phyloP scores from a whole-genome alignment of 2,888 invertebrate species.

The Drosophila bunnanda region DNA sequence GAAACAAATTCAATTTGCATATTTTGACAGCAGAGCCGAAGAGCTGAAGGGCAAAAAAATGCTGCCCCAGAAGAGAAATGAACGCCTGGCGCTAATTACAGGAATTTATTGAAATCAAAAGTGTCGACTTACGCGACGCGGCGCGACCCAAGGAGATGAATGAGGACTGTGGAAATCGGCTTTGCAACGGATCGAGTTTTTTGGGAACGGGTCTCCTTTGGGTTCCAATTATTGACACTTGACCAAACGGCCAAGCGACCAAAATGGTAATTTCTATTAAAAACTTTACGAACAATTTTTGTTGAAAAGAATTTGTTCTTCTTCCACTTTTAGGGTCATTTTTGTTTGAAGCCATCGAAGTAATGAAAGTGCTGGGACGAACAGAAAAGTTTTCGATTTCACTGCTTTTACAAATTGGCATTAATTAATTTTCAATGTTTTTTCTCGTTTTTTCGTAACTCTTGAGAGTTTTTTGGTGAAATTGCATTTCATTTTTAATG shows the following conservation, averaged over 20 bases:
- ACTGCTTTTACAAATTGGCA: conserved; percentile 73
- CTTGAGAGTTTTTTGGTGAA: conserved; percentile 35
- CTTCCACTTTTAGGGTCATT: conserved; percentile 44
- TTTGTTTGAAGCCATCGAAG: conserved; percentile 64
- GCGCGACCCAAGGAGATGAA: conserved; percentile 17
- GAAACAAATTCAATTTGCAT: conserved; percentile 67
- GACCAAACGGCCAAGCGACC: conserved; percentile 72
- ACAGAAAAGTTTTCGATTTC: conserved; percentile 73
- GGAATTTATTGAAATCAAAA: conserved; percentile 78
- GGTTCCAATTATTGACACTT: conserved; percentile 73
- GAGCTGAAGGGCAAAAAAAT: conserved; percentile 14
- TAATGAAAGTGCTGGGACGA: conserved; percentile 57
- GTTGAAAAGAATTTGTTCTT: conserved; percentile 57
- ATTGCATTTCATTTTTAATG: conserved; percentile 41
- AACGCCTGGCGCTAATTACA: conserved; percentile 72
- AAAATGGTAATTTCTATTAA: conserved; percentile 78
- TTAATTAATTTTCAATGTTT: conserved; percentile 76
- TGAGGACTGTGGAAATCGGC: conserved; percentile 31
- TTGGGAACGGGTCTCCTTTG: conserved; percentile 18
- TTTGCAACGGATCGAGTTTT: conserved; percentile 31
- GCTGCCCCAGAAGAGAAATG: conserved; percentile 58
- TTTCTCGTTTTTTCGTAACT: conserved; percentile 24
- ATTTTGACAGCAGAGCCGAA: conserved; percentile 53
- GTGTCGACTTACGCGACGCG: conserved; percentile 54
- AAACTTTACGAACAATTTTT: conserved; percentile 66